Conservation (phyloP, 2,113 vertebrate species). For the Emydura subglobosa region DNA sequence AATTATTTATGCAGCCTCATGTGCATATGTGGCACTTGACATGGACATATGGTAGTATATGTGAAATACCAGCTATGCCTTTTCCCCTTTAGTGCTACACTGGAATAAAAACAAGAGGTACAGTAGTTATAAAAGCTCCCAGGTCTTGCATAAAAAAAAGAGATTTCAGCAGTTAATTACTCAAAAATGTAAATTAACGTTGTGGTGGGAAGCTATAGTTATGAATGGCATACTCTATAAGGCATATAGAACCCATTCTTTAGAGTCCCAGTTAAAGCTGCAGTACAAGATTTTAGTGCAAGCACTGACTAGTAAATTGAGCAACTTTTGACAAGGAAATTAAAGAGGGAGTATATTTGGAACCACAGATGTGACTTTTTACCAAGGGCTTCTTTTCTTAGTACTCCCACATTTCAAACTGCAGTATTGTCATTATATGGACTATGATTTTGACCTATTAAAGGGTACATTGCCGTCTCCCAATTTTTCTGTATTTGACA, state of each 20-base stretch:
- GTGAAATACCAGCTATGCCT: too few relatives aligned
- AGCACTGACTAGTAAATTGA: background rate
- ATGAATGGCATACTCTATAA: background rate
- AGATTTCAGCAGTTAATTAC: background rate
- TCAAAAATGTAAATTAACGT: slow-evolving; percentile 15
- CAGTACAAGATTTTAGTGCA: rapidly evolving
- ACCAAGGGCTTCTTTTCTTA: slow-evolving; percentile 8
- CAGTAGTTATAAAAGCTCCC: background rate
- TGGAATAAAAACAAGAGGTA: background rate
- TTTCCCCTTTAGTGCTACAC: background rate
- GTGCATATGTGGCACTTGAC: rapidly evolving
- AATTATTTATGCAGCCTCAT: background rate
- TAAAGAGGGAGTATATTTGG: rapidly evolving
- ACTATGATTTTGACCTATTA: background rate
- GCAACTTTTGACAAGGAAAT: background rate
- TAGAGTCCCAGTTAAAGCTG: rapidly evolving
- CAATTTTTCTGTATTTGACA: background rate
- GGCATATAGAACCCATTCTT: background rate
- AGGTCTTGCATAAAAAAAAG: background rate
- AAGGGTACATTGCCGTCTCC: background rate
- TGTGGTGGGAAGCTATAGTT: background rate
- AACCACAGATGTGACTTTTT: background rate
- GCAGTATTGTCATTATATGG: background rate
- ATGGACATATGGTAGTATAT: background rate
- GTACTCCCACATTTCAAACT: background rate